Evolutionary conservation across 1,140 invertebrate species (phyloP).

Genomic region (Tenebrio molitor): DNA sequence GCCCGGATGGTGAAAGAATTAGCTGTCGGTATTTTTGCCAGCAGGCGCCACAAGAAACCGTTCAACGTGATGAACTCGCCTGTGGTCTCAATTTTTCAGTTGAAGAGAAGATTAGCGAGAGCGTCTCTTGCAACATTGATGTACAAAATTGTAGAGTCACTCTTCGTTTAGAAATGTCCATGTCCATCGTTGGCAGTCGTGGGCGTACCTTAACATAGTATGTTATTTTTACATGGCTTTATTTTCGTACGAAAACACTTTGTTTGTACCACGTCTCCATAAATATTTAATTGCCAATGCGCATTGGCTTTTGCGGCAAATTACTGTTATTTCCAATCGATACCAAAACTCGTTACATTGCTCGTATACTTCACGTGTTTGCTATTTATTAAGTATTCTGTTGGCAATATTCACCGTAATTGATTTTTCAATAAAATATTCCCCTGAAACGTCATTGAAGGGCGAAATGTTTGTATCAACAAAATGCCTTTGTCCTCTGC

Average conservation of each 20-base stretch:
- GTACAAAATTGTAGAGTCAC: conserved; percentile 27
- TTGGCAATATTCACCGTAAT: conserved; percentile 56
- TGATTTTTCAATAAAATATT: conserved; percentile 59
- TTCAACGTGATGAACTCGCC: too few species aligned
- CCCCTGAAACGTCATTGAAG: conserved; percentile 41
- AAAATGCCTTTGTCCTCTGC: conserved; percentile 14
- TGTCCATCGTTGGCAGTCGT: not conserved
- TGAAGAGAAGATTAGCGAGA: conserved; percentile 11
- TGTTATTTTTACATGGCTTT: conserved; percentile 44
- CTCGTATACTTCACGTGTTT: conserved; percentile 54
- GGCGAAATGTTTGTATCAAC: conserved; percentile 54
- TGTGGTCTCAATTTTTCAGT: not conserved
- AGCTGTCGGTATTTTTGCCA: not conserved
- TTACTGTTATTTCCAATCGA: conserved; percentile 58
- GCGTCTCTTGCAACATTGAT: conserved; percentile 13
- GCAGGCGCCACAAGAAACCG: not conserved
- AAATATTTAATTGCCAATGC: conserved; percentile 57
- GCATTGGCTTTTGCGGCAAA: conserved; percentile 56
- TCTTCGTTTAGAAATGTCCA: not conserved
- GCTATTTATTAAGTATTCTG: conserved; percentile 58
- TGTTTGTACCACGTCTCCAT: conserved; percentile 49
- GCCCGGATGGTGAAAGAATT: not conserved
- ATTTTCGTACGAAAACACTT: conserved; percentile 44
- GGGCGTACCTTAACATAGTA: conserved; percentile 26
- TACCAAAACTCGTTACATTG: conserved; percentile 52